Base-by-base conservation (phyloP, 2,797 vertebrate species). In the Pangasius macronema region DNA sequence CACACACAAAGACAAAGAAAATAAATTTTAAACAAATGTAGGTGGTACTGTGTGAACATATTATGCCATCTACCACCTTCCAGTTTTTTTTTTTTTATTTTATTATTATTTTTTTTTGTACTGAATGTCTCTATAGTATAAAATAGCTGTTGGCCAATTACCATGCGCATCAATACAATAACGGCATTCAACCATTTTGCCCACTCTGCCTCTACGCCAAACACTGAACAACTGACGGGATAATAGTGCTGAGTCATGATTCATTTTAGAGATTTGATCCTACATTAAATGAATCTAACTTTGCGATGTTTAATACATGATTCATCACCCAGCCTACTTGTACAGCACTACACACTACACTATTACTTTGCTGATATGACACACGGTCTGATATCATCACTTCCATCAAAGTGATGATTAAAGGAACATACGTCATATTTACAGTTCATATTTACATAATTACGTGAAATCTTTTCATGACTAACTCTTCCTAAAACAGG, bases 181-280 rank as follows among this genome's bases (percentile, higher is more conserved):
- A 82, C 30, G 49, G 16, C 59, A 82, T 80, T 59, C 77, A 80
- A 13, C 20, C 33, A 14, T 46, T 46, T 63, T 82, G 55, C 77
- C 53, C 53, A 59, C 20, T 46, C 57, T 42, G 36, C 36, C 57
- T 42, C 51, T 10, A 22, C 57, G 63, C 79, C 55, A 42, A 63
- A 61, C 79, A 16, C 55, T 8, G 27, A 82, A n/a, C 36, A n/a
- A 61, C 80, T 20, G 42, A 30, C 59, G 49, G 80, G 80, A 49
- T 82, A 63, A 82, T 46, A n/a, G 80, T 46, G 80, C 80, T 82
- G 57, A 82, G 79, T 82, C 79, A 63, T 18, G 36, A n/a, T 27
- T 65, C 39, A 82, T 9, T 39, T 46, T 65, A 65, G 24, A 30
- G 39, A 63, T 42, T 63, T 46, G 79, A 61, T 61, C 63, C 24